A percentile compares a stretch with the other conserved stretches of the same genome.
Evolutionary conservation across 2,888 invertebrate genomes (phyloP).

Genomic region (Hoplodrina ambigua): DNA sequence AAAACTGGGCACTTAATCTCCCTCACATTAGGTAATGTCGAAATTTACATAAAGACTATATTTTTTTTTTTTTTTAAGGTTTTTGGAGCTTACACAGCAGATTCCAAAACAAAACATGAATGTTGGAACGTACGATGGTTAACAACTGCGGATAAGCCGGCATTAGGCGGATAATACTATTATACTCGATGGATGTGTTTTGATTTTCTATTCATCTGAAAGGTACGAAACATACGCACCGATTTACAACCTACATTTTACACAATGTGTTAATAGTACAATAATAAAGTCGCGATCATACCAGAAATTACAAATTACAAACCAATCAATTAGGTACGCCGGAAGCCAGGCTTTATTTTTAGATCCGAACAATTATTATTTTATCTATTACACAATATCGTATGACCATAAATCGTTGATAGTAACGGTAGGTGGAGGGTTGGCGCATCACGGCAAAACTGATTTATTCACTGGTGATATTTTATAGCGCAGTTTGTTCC

Average conservation of each 20-base stretch:
- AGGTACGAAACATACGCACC: neutral
- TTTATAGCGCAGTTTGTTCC: conserved; percentile 92
- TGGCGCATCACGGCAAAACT: conserved; percentile 86
- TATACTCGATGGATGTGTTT: conserved; percentile 19
- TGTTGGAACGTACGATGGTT: conserved; percentile 22
- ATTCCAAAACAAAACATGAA: conserved; percentile 7
- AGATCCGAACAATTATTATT: conserved; percentile 84
- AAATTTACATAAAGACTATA: no score
- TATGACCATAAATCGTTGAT: conserved; percentile 85
- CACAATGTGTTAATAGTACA: neutral
- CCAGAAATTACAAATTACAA: conserved; percentile 1
- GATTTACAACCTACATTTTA: no score
- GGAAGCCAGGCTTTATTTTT: conserved; percentile 59
- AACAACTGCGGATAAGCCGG: conserved; percentile 37
- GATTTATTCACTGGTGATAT: conserved; percentile 92
- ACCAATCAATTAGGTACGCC: conserved; percentile 52
- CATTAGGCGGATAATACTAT: conserved; percentile 28
- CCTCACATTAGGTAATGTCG: no score
- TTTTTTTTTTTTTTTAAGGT: no score
- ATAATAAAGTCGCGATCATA: neutral
- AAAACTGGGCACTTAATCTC: neutral
- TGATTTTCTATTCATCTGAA: conserved; percentile 12
- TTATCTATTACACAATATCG: conserved; percentile 84
- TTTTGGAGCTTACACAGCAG: neutral
- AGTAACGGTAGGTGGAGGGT: conserved; percentile 80